Conservation (phyloP, 2,888 invertebrate genomes). For the Hypselothyrea guttata region DNA sequence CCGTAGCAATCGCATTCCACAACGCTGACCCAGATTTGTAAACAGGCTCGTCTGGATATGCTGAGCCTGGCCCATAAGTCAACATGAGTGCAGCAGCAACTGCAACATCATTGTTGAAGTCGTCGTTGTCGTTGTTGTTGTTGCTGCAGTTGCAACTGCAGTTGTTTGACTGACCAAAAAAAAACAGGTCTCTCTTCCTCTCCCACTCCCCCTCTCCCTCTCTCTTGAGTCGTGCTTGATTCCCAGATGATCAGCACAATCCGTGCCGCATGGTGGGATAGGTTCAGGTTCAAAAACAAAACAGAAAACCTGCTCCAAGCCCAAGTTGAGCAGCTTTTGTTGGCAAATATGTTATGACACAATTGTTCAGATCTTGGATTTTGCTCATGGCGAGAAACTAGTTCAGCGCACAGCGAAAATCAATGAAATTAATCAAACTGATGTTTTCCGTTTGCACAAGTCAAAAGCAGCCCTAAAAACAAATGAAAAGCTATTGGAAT, state of each 20-base stretch:
- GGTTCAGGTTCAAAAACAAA: conserved; percentile 63
- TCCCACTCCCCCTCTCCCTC: background rate
- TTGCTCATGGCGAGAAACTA: conserved; percentile 32
- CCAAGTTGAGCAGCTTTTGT: conserved; percentile 54
- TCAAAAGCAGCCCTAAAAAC: too few species aligned
- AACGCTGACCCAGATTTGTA: conserved; percentile 57
- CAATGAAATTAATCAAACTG: conserved; percentile 36
- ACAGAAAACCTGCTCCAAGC: conserved; percentile 23
- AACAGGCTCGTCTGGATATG: conserved; percentile 69
- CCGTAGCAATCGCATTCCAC: conserved; percentile 66
- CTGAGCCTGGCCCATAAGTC: conserved; percentile 58
- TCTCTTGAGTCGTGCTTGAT: conserved; percentile 1
- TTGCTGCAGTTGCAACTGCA: conserved; percentile 24
- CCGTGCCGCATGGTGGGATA: conserved; percentile 56
- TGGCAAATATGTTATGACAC: conserved; percentile 67
- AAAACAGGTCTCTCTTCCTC: conserved; percentile 54
- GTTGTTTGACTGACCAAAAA: conserved; percentile 11
- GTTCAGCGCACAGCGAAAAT: conserved; percentile 26
- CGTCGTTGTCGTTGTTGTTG: conserved; percentile 14
- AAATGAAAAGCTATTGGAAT: too few species aligned
- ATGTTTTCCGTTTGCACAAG: conserved; percentile 28
- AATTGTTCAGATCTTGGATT: conserved; percentile 45
- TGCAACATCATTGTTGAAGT: conserved; percentile 15
- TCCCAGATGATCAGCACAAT: conserved; percentile 26
- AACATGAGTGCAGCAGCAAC: conserved; percentile 50